Conservation (phyloP, 1,140 invertebrate genomes). For the Rhagoletis zephyria region DNA sequence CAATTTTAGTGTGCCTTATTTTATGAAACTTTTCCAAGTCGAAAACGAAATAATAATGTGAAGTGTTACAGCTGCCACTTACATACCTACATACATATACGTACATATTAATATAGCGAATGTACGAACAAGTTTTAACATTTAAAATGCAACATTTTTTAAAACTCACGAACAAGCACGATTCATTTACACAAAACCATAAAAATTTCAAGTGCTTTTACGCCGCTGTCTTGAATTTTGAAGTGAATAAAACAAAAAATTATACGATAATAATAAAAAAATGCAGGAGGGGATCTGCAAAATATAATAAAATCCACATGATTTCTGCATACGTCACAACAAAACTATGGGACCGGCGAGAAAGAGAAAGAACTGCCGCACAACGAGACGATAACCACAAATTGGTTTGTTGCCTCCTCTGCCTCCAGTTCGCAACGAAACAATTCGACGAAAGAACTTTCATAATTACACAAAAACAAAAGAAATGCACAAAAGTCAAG, state of each 20-base stretch:
- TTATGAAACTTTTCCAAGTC: slow-evolving; percentile 5
- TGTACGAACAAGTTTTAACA: slow-evolving; percentile 6
- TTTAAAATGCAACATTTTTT: slow-evolving; percentile 47
- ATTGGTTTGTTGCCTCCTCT: slow-evolving; percentile 26
- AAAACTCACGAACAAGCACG: slow-evolving; percentile 18
- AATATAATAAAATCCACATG: slow-evolving; percentile 34
- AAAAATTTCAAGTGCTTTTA: slow-evolving; percentile 11
- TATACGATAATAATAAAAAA: slow-evolving; percentile 6
- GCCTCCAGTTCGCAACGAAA: not conserved
- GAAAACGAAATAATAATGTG: slow-evolving; percentile 19
- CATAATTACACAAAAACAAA: not conserved
- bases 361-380: slow-evolving; percentile 55
- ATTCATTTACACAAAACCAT: slow-evolving; percentile 5
- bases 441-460: slow-evolving; percentile 4
- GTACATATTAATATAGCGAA: slow-evolving; percentile 7
- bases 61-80: not conserved
- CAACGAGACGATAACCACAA: slow-evolving; percentile 55
- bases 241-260: slow-evolving; percentile 5
- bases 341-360: slow-evolving; percentile 56
- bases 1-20: slow-evolving; percentile 18
- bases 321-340: slow-evolving; percentile 11
- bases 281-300: slow-evolving; percentile 40
- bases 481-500: not conserved
- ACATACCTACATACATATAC: not conserved
- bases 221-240: not conserved